These are phyloP conservation scores for Desoria tigrina DNA, from an alignment of 2,888 invertebrate genomes.

Conservation along the genomic window DNA sequence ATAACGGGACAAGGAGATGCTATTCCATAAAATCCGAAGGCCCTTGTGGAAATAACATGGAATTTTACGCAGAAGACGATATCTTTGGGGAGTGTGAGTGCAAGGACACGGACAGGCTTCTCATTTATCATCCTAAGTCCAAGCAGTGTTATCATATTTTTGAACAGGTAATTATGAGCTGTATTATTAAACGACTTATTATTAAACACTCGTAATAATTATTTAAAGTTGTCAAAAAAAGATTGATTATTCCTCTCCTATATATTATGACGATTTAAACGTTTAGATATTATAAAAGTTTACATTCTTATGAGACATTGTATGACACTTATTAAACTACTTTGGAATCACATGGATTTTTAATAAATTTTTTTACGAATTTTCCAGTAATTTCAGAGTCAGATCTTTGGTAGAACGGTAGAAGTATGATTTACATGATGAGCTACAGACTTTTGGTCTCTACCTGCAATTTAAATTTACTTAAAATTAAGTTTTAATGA, in stretches of 20 bases:
- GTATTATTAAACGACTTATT: too few species aligned
- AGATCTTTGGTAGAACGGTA: too few species aligned
- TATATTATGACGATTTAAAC: too few species aligned
- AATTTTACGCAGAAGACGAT: slow-evolving; percentile 17
- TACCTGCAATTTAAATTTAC: not conserved
- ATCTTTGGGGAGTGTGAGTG: slow-evolving; percentile 36
- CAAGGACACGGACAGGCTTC: slow-evolving; percentile 11
- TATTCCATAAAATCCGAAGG: slow-evolving; percentile 10
- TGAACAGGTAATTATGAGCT: slow-evolving; percentile 31
- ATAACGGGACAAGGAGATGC: slow-evolving; percentile 22
- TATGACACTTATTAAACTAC: too few species aligned
- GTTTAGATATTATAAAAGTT: too few species aligned
- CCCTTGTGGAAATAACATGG: slow-evolving; percentile 39
- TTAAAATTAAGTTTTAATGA: slow-evolving; percentile 4
- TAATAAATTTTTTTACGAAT: too few species aligned
- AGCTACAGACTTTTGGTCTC: not conserved
- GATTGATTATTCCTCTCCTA: too few species aligned
- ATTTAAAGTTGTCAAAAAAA: too few species aligned
- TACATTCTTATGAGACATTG: too few species aligned
- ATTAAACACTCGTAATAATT: not conserved
- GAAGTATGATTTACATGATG: too few species aligned
- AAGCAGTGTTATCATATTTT: slow-evolving; percentile 36
- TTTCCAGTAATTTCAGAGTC: too few species aligned
- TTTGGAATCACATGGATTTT: too few species aligned
- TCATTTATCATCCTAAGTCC: slow-evolving; percentile 22